A percentile compares a stretch with the other conserved stretches of the same genome.
These are phyloP conservation scores for Drosophila pseudoananassae DNA, from an alignment of 1,140 invertebrate species.

Conservation along the genomic window DNA sequence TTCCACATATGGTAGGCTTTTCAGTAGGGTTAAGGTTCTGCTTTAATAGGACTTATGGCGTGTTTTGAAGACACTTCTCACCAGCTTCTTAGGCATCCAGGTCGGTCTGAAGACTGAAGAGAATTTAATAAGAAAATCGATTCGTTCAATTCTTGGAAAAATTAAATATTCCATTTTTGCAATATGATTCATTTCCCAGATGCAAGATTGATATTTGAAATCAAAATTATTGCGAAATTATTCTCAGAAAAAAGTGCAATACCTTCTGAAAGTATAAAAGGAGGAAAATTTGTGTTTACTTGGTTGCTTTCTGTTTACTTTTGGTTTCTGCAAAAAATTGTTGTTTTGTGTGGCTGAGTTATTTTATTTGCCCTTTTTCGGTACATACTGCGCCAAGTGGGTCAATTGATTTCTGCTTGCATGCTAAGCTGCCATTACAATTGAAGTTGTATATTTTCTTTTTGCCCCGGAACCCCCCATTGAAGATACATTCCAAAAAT, in stretches of 20 bases:
- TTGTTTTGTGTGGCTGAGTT: constrained; percentile 3
- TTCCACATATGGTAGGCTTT: constrained; percentile 34
- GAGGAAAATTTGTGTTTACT: not conserved
- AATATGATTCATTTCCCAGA: not conserved
- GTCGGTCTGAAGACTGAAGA: not conserved
- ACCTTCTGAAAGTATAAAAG: not conserved
- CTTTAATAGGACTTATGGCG: constrained; percentile 55
- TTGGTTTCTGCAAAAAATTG: not conserved
- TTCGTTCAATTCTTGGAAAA: too few species aligned
- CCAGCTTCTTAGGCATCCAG: not conserved
- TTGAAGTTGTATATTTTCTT: constrained; percentile 41
- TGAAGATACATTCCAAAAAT: not conserved
- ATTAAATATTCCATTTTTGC: not conserved
- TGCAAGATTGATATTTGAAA: not conserved
- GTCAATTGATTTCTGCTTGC: constrained; percentile 78
- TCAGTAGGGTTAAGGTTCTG: constrained; percentile 41
- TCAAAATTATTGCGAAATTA: not conserved
- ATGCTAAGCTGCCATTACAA: constrained; percentile 71
- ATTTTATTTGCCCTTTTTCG: constrained; percentile 37
- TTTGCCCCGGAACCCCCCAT: not conserved
- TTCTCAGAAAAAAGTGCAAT: not conserved
- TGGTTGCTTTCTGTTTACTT: not conserved
- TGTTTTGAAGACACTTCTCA: constrained; percentile 50
- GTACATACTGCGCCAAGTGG: constrained; percentile 72
- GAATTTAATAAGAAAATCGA: too few species aligned